Evolutionary conservation across 2,888 invertebrate genomes (phyloP).

Genomic region (Pseudococcus jackbeardsleyi): DNA sequence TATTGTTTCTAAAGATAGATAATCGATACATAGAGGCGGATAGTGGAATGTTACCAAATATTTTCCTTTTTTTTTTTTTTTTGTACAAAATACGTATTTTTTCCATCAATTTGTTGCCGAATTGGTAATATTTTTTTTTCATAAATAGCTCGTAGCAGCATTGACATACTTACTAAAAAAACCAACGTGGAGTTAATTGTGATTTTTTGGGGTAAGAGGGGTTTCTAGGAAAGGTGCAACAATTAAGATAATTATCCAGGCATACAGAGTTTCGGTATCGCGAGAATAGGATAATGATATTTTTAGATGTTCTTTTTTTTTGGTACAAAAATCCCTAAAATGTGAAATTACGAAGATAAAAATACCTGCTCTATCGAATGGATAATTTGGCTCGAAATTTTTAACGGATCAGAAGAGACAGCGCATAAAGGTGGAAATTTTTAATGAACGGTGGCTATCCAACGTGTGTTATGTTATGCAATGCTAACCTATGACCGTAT

Average conservation of each 20-base stretch:
- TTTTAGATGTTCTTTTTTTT: neutral
- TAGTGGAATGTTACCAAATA: neutral
- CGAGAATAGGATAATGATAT: neutral
- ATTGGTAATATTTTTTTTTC: neutral
- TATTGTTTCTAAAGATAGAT: slow-evolving; percentile 15
- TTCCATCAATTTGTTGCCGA: neutral
- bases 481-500: neutral
- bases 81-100: neutral
- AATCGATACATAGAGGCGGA: slow-evolving; percentile 31
- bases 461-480: slow-evolving; percentile 9
- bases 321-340: neutral
- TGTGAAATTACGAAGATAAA: neutral
- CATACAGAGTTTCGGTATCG: neutral
- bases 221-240: neutral
- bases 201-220: neutral
- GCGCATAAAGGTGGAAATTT: slow-evolving; percentile 27
- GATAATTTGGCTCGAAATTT: slow-evolving; percentile 33
- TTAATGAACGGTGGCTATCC: slow-evolving; percentile 24
- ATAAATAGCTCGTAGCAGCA: neutral
- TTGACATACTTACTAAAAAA: neutral
- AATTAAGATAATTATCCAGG: slow-evolving; percentile 9
- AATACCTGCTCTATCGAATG: neutral
- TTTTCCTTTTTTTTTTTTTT: neutral
- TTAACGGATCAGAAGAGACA: slow-evolving; percentile 4
- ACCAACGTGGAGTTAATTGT: neutral